A percentile compares a stretch with the other conserved stretches of the same genome.
Conservation (phyloP, 2,888 invertebrate species). For the Drosophila borealis region DNA sequence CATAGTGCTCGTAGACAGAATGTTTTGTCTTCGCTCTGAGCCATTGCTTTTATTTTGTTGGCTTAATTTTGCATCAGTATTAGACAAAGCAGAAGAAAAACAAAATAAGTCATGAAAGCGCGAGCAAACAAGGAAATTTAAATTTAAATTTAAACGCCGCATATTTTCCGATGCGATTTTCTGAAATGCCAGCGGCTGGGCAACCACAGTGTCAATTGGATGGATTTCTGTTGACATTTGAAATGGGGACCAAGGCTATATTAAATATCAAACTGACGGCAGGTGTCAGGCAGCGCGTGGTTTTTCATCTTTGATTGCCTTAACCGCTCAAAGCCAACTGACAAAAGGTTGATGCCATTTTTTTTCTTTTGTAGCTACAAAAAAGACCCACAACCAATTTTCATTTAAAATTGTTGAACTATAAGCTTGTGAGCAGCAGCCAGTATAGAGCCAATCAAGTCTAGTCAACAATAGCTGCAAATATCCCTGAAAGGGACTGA, state of each 20-base stretch:
- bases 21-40: constrained; percentile 6
- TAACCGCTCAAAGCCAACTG: constrained; percentile 12
- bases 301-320: constrained; percentile 56
- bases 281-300: constrained; percentile 26
- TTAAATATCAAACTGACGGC: constrained; percentile 44
- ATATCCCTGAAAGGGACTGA: constrained; percentile 43
- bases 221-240: constrained; percentile 33
- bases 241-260: constrained; percentile 12
- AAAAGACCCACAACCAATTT: constrained; percentile 43
- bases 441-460: constrained; percentile 58
- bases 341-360: constrained; percentile 20
- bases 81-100: neutral
- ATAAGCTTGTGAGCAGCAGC: neutral
- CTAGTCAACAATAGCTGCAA: constrained; percentile 48
- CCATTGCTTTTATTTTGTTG: constrained; percentile 33
- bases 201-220: constrained; percentile 12
- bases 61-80: neutral
- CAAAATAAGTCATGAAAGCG: constrained; percentile 2
- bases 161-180: constrained; percentile 2
- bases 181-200: constrained; percentile 16
- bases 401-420: constrained; percentile 52
- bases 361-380: neutral
- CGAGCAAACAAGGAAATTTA: constrained; percentile 13
- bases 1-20: constrained; percentile 20
- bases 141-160: constrained; percentile 20